Conservation (phyloP, 2,888 invertebrate genomes). For the Diplazon laetatorius region DNA sequence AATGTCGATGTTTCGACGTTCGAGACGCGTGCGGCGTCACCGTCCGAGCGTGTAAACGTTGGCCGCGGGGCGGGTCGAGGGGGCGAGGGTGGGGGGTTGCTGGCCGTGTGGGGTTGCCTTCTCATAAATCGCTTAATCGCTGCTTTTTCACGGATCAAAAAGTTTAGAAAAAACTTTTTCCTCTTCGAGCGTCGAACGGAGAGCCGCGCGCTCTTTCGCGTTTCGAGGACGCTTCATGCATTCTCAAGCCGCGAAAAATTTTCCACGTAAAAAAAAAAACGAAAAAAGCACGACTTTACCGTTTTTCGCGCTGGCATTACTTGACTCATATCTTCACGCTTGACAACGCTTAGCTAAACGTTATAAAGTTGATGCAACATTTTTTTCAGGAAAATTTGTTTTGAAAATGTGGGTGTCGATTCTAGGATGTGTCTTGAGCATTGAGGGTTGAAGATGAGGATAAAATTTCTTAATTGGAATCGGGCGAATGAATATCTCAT, state of each 20-base stretch:
- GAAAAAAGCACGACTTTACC: slow-evolving; percentile 22
- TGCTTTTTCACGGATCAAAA: slow-evolving; percentile 77
- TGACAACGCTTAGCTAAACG: not conserved
- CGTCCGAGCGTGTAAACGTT: slow-evolving; percentile 64
- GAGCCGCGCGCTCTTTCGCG: slow-evolving; percentile 33
- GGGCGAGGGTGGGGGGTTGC: too few species aligned
- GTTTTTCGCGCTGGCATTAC: slow-evolving; percentile 14
- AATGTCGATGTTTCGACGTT: slow-evolving; percentile 28
- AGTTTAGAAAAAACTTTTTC: slow-evolving; percentile 74
- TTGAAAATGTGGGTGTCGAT: slow-evolving; percentile 12
- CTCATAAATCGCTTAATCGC: slow-evolving; percentile 79
- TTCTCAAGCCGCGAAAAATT: slow-evolving; percentile 38
- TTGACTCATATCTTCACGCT: slow-evolving; percentile 10
- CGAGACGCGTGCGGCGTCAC: slow-evolving; percentile 39
- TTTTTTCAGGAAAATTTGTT: slow-evolving; percentile 3
- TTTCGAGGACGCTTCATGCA: slow-evolving; percentile 72
- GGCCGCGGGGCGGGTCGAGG: too few species aligned
- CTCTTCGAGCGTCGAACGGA: slow-evolving; percentile 56
- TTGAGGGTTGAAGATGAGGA: slow-evolving; percentile 45
- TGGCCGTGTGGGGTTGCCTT: slow-evolving; percentile 24
- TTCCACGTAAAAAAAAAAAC: slow-evolving; percentile 18
- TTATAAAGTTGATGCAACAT: slow-evolving; percentile 20
- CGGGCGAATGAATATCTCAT: slow-evolving; percentile 7
- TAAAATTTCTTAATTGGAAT: slow-evolving; percentile 47
- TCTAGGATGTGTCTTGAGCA: slow-evolving; percentile 8